Evolutionary conservation across 2,888 invertebrate species (phyloP).

Genomic region (Mesopsocus fuscifrons): DNA sequence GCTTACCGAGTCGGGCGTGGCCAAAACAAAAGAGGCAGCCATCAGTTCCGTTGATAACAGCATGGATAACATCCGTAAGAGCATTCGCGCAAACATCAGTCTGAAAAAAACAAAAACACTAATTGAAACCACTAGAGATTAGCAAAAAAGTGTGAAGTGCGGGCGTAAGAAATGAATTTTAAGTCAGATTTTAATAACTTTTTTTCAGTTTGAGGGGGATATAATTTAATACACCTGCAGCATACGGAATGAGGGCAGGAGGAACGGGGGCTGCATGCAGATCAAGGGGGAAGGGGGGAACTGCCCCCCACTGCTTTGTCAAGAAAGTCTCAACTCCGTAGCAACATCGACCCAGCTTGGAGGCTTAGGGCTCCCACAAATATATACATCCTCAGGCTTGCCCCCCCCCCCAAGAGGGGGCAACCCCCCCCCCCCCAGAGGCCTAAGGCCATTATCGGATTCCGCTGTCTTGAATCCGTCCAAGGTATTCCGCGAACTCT

Average conservation of each 20-base stretch:
- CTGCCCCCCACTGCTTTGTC: no score
- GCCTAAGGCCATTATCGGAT: no score
- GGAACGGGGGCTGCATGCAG: background rate
- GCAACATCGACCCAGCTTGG: no score
- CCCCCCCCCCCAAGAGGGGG: no score
- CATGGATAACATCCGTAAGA: constrained; percentile 83
- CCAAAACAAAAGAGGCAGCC: constrained; percentile 82
- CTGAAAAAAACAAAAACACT: constrained; percentile 36
- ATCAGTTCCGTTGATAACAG: constrained; percentile 85
- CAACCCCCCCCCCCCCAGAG: no score
- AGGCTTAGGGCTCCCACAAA: no score
- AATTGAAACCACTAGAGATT: background rate
- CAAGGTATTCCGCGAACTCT: no score
- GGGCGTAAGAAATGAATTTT: background rate
- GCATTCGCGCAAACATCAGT: constrained; percentile 81
- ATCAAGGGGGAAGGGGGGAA: background rate
- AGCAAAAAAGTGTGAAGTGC: constrained; percentile 12
- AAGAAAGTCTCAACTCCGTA: no score
- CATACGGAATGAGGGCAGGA: background rate
- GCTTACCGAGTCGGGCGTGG: constrained; percentile 64
- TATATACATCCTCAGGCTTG: no score
- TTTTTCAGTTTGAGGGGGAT: background rate
- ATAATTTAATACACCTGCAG: background rate
- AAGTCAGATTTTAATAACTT: background rate
- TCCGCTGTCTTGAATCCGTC: no score